phyloP scores from a whole-genome alignment of 2,888 invertebrate species.

The Cryptus armator region DNA sequence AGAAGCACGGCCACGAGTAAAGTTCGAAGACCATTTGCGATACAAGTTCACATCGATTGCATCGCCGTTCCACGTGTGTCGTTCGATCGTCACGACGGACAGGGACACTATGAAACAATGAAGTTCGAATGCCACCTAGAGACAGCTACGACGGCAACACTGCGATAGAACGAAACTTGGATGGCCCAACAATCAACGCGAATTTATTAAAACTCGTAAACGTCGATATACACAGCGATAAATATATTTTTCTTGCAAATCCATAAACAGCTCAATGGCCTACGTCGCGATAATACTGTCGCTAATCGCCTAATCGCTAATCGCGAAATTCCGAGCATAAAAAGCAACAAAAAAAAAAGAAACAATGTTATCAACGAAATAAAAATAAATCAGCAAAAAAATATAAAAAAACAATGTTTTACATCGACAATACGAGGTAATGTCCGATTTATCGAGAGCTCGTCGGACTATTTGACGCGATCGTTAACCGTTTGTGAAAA shows the following conservation, averaged over 20 bases:
- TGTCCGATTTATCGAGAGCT: background rate
- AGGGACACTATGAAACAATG: slow-evolving; percentile 44
- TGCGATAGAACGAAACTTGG: slow-evolving; percentile 13
- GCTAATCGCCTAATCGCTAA: background rate
- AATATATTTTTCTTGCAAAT: slow-evolving; percentile 1
- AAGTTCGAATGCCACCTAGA: slow-evolving; percentile 45
- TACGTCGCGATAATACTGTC: background rate
- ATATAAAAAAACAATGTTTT: background rate
- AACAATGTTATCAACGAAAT: slow-evolving; percentile 2
- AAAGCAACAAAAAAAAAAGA: background rate
- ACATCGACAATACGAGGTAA: background rate
- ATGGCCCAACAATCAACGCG: slow-evolving; percentile 1
- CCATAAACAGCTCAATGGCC: background rate
- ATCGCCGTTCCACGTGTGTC: slow-evolving; percentile 62
- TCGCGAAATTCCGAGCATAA: background rate
- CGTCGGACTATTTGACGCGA: slow-evolving; percentile 5
- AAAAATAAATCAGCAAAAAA: background rate
- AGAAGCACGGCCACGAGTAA: slow-evolving; percentile 12
- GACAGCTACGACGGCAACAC: background rate
- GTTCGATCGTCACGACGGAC: slow-evolving; percentile 55
- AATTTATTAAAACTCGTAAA: background rate
- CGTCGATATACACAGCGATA: background rate
- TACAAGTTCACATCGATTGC: slow-evolving; percentile 42
- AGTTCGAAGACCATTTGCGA: background rate
- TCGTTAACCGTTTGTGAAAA: background rate